Evolutionary conservation across 2,113 vertebrate genomes (phyloP), one percentile per base, ranked within the genome.

Genomic region (Lophura nycthemera): DNA sequence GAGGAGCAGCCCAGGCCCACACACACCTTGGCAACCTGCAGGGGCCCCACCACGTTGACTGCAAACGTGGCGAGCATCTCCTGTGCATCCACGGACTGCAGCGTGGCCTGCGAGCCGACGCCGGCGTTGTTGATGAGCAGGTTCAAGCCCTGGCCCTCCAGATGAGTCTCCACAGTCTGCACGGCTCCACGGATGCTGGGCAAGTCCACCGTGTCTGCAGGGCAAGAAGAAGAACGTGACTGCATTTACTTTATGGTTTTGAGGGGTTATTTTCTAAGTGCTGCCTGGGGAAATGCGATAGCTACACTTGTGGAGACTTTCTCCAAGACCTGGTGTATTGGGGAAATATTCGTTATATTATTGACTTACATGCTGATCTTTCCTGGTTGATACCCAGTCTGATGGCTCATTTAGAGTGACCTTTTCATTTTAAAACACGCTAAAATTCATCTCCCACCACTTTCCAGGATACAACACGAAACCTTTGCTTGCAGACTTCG

Each of bases 41-140:
- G 88, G 9, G 92, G 92, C 24, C 96, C 90, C 0, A 96, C 47
- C 11, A 79, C 93, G 0, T 96, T 97, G 60, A 90, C 93, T 59
- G 79, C 85, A 59, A 96, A 97, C 6, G 25, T 60, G 0, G 81
- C 1, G 2, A 96, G 67, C 96, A 97, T 97, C 65, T 96, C 93
- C 78, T 87, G 92, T 0, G 43, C 40, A 7, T 84, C 83, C 78
- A 96, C 30, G 8, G 95, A 91, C 45, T 1, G 21, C 83, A 97
- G 89, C 0, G 36, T 85, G 56, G 78, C 7, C 0, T 78, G 83
- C 1, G 75, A 94, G 54, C 86, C 80, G 57, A 96, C 8, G 0
- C 96, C 95, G 0, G 91, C 91, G 0, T 97, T 97, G 93, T 96
- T 97, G 86, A 97, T 96, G 50, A 97, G 92, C 50, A 97, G 83